Evolutionary conservation across 2,113 vertebrate genomes (phyloP).

Genomic region (Oplegnathus fasciatus): DNA sequence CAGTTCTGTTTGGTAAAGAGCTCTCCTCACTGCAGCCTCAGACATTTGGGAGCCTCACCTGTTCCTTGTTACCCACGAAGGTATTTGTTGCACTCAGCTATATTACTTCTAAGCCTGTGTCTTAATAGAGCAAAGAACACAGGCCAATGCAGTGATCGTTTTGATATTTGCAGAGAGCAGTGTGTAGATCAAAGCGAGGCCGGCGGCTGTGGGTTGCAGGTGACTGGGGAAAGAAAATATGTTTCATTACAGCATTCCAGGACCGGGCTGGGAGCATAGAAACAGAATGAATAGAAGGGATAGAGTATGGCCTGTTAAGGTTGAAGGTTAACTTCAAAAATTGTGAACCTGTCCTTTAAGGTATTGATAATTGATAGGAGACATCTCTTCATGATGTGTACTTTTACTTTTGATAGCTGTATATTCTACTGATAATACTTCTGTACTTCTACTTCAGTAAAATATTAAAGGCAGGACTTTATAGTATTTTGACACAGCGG

Average conservation of each 20-base stretch:
- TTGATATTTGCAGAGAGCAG: constrained; percentile 56
- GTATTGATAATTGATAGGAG: not conserved
- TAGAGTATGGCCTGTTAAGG: not conserved
- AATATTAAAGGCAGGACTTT: not conserved
- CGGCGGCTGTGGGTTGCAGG: constrained; percentile 71
- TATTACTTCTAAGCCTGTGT: constrained; percentile 51
- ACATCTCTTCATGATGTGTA: not conserved
- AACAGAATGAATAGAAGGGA: constrained; percentile 12
- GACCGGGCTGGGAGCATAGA: constrained; percentile 49
- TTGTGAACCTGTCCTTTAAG: not conserved
- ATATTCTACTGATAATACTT: not conserved
- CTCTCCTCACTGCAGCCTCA: constrained; percentile 17
- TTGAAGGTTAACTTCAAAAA: not conserved
- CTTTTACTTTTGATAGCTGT: not conserved
- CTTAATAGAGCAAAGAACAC: constrained; percentile 55
- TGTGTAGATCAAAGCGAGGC: constrained; percentile 75
- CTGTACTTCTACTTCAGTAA: not conserved
- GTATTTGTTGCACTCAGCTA: constrained; percentile 76
- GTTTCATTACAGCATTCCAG: constrained; percentile 76
- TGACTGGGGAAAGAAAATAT: constrained; percentile 73
- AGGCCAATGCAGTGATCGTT: constrained; percentile 65
- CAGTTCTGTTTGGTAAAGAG: constrained; percentile 4
- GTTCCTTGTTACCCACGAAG: constrained; percentile 67
- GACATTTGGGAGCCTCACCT: constrained; percentile 57
- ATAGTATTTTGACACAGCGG: not conserved